phyloP scores from a whole-genome alignment of 2,888 invertebrate species.

The Torymus aiolomorphi region DNA sequence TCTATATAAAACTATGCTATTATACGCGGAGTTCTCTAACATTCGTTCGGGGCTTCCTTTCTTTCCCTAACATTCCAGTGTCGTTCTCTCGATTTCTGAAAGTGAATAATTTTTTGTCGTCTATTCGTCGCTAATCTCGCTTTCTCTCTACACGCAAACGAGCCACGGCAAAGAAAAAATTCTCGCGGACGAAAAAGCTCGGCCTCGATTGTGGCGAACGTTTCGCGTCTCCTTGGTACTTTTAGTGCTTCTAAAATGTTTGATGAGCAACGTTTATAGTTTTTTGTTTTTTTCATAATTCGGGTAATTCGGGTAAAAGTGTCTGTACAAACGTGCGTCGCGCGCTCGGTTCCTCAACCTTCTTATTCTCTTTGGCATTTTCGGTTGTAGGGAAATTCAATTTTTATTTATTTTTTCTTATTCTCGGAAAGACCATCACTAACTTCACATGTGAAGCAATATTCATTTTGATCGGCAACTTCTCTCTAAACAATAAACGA shows the following conservation, averaged over 20 bases:
- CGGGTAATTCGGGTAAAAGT: constrained; percentile 46
- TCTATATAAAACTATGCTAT: constrained; percentile 73
- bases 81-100: background rate
- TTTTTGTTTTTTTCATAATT: constrained; percentile 11
- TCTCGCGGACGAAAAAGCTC: too few species aligned
- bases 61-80: constrained; percentile 7
- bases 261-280: background rate
- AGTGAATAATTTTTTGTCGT: background rate
- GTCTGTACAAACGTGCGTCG: constrained; percentile 19
- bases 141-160: too few species aligned
- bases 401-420: background rate
- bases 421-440: too few species aligned
- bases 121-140: background rate
- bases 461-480: too few species aligned
- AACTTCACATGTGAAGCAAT: too few species aligned
- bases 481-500: too few species aligned
- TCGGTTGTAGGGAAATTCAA: background rate
- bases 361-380: background rate
- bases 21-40: constrained; percentile 63
- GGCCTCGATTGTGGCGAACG: too few species aligned
- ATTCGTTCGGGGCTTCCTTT: constrained; percentile 64
- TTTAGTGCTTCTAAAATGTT: too few species aligned
- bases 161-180: too few species aligned
- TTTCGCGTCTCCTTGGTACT: too few species aligned
- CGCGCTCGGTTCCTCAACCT: constrained; percentile 11